Conservation (phyloP, 2,888 invertebrate genomes). For the Morpho deidamia region DNA sequence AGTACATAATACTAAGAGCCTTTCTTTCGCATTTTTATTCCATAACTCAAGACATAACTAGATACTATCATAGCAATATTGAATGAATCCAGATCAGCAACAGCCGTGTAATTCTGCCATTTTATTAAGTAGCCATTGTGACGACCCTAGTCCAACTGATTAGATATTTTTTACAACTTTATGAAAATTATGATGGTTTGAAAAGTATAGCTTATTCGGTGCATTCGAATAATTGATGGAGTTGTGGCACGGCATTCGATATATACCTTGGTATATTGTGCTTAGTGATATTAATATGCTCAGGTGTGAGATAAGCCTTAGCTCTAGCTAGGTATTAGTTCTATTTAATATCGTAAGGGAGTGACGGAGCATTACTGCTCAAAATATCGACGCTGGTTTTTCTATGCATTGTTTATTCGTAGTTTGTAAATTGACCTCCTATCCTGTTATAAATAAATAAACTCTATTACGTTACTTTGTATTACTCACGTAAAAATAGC, state of each 20-base stretch:
- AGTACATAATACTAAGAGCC: no score
- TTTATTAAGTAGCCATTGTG: neutral
- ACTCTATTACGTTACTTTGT: slow-evolving; percentile 26
- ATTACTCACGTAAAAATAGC: slow-evolving; percentile 13
- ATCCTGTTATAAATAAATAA: slow-evolving; percentile 29
- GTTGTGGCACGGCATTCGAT: slow-evolving; percentile 45
- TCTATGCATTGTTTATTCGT: slow-evolving; percentile 23
- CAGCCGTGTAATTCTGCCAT: no score
- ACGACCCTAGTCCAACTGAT: slow-evolving; percentile 30
- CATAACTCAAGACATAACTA: no score
- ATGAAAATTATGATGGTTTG: slow-evolving; percentile 40
- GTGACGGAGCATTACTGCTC: slow-evolving; percentile 41
- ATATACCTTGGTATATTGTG: slow-evolving; percentile 53
- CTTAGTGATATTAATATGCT: slow-evolving; percentile 74
- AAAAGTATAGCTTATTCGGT: slow-evolving; percentile 52
- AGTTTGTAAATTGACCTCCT: slow-evolving; percentile 23
- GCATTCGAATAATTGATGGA: slow-evolving; percentile 38
- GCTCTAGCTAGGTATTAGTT: slow-evolving; percentile 67
- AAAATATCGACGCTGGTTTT: slow-evolving; percentile 21
- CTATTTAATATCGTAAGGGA: slow-evolving; percentile 39
- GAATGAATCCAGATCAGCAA: no score
- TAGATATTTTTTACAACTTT: slow-evolving; percentile 61
- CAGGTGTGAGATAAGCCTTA: slow-evolving; percentile 72
- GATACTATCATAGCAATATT: no score
- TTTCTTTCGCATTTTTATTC: no score